These are phyloP conservation scores for Toxotes jaculatrix DNA, from an alignment of 2,113 vertebrate species.

Conservation along the genomic window DNA sequence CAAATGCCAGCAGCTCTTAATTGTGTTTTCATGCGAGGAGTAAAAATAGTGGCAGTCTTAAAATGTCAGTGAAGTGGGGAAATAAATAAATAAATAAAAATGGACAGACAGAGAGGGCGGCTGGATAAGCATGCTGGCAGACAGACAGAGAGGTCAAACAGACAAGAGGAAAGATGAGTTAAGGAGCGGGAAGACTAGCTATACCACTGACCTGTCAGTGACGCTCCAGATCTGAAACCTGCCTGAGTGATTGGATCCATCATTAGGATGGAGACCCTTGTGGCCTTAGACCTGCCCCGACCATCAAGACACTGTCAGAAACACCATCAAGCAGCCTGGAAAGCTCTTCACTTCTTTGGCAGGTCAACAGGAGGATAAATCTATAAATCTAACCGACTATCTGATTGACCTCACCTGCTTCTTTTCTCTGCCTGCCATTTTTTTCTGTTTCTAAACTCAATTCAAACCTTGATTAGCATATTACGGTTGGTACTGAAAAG, in stretches of 20 bases:
- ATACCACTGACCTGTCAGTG: conserved; percentile 33
- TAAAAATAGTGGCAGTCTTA: conserved; percentile 26
- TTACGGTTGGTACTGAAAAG: neutral
- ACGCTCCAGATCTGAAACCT: conserved; percentile 39
- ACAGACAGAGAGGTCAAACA: conserved; percentile 28
- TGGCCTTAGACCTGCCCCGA: conserved; percentile 17
- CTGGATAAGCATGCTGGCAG: conserved; percentile 2
- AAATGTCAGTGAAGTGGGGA: conserved; percentile 8
- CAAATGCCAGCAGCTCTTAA: conserved; percentile 29
- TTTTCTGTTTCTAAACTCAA: neutral
- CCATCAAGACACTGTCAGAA: conserved; percentile 20
- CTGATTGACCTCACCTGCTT: conserved; percentile 17
- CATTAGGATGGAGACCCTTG: conserved; percentile 41
- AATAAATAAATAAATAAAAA: conserved; percentile 5
- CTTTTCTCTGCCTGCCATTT: neutral
- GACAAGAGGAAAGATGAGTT: conserved; percentile 32
- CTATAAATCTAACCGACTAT: conserved; percentile 1
- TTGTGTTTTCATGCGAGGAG: neutral
- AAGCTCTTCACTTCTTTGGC: neutral
- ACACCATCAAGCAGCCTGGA: conserved; percentile 20
- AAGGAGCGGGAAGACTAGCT: conserved; percentile 17
- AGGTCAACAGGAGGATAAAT: conserved; percentile 42
- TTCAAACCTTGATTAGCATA: neutral
- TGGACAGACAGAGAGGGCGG: neutral
- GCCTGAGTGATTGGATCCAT: conserved; percentile 41